A percentile compares a stretch with the other conserved stretches of the same genome.
phyloP scores from a whole-genome alignment of 2,113 vertebrate genomes.

The Paradoxurus hermaphroditus region DNA sequence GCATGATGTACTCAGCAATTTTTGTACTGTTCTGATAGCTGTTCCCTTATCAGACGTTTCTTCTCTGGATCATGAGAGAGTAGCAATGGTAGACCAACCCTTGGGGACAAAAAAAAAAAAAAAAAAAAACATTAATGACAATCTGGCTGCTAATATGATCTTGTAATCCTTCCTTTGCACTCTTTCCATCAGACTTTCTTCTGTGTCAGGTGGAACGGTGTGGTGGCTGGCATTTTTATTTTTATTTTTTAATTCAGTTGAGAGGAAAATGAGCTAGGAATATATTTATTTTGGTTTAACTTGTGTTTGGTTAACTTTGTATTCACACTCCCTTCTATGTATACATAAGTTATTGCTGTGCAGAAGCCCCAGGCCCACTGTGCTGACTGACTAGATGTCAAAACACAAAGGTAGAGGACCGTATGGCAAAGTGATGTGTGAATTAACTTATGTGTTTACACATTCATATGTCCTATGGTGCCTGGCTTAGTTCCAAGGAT shows the following conservation, averaged over 20 bases:
- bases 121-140: no score
- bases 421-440: neutral
- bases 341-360: neutral
- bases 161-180: no score
- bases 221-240: neutral
- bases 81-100: neutral
- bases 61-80: neutral
- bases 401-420: neutral
- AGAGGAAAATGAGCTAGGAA: neutral
- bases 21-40: neutral
- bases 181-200: neutral
- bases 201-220: neutral
- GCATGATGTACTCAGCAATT: neutral
- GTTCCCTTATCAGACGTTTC: neutral
- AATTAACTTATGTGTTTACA: neutral
- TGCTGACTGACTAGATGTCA: neutral
- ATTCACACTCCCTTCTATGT: neutral
- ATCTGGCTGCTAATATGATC: neutral
- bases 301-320: neutral
- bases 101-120: neutral
- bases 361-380: neutral
- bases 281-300: neutral
- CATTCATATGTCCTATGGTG: neutral
- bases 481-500: neutral
- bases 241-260: neutral